phyloP scores from a whole-genome alignment of 1,140 invertebrate species.

The Macrobrachium nipponense region DNA sequence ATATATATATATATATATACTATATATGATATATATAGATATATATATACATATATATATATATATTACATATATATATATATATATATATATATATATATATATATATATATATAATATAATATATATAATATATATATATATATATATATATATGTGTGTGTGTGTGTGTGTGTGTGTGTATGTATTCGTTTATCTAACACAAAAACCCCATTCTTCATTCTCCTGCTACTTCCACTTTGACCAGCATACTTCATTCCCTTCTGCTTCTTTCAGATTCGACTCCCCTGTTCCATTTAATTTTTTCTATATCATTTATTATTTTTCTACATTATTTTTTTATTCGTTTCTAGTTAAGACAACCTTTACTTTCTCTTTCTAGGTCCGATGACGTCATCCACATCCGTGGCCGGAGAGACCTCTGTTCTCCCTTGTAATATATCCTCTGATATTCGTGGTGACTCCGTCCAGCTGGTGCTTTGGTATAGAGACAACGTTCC shows the following conservation, averaged over 20 bases:
- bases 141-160: conserved; percentile 2
- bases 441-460: conserved; percentile 78
- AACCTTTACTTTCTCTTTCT: too few species aligned
- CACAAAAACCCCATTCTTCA: too few species aligned
- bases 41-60: conserved; percentile 40
- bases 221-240: too few species aligned
- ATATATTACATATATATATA: conserved; percentile 35
- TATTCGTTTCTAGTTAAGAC: too few species aligned
- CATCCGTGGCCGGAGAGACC: conserved; percentile 77
- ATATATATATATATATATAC: conserved; percentile 31
- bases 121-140: conserved; percentile 12
- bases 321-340: too few species aligned
- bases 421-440: conserved; percentile 85
- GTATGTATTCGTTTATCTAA: conserved; percentile 10
- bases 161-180: conserved; percentile 2
- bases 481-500: conserved; percentile 84
- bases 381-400: too few species aligned
- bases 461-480: conserved; percentile 83
- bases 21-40: conserved; percentile 42
- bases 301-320: conserved; percentile 70
- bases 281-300: too few species aligned
- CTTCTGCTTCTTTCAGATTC: too few species aligned
- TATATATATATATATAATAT: conserved; percentile 4
- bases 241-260: too few species aligned
- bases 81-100: conserved; percentile 7